phyloP scores from a whole-genome alignment of 2,888 invertebrate species.

The Sussaba pulchella region DNA sequence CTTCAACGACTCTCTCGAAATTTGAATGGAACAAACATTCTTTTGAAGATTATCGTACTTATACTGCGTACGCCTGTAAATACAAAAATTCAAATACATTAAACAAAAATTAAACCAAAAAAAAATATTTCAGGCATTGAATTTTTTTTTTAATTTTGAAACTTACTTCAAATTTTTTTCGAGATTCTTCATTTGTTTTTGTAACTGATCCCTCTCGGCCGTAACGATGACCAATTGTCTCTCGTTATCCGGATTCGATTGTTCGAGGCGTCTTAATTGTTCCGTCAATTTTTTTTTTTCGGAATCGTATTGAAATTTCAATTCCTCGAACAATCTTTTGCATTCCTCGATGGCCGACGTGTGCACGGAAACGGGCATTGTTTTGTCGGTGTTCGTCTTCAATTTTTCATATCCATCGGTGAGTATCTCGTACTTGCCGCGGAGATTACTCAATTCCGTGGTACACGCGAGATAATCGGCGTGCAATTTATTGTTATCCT shows the following conservation, averaged over 20 bases:
- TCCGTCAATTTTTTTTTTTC: conserved; percentile 88
- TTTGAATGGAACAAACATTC: conserved; percentile 84
- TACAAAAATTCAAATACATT: neutral
- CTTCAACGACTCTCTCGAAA: conserved; percentile 85
- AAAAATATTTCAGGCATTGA: too few relatives aligned
- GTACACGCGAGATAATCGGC: conserved; percentile 87
- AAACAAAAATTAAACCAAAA: neutral
- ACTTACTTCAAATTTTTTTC: conserved; percentile 87
- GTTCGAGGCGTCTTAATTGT: conserved; percentile 85
- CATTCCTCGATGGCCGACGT: conserved; percentile 90
- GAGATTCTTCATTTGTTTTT: conserved; percentile 85
- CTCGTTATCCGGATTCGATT: conserved; percentile 84
- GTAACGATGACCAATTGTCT: conserved; percentile 84
- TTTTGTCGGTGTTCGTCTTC: conserved; percentile 85
- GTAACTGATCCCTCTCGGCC: conserved; percentile 85
- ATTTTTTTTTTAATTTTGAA: conserved; percentile 1
- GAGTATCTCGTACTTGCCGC: conserved; percentile 87
- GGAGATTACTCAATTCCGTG: conserved; percentile 86
- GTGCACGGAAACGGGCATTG: conserved; percentile 88
- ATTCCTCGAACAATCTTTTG: conserved; percentile 90
- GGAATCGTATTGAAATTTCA: conserved; percentile 90
- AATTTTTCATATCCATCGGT: conserved; percentile 85
- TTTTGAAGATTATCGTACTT: conserved; percentile 85
- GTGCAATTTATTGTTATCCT: conserved; percentile 88
- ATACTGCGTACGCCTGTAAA: conserved; percentile 83